Conservation (phyloP, 2,888 invertebrate species). For the Lasioglossum villosulum region DNA sequence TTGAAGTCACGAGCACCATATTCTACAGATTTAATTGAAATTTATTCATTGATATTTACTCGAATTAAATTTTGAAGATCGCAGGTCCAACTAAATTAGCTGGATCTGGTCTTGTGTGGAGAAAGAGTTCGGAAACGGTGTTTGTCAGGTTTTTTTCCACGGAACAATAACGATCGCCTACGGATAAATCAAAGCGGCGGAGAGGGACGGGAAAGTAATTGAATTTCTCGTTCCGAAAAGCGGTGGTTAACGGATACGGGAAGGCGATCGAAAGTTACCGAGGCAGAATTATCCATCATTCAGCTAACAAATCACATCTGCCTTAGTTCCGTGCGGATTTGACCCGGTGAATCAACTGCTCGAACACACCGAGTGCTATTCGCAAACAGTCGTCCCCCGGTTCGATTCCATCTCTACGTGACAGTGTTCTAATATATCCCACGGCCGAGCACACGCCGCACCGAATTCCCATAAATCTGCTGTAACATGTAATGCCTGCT, state of each 20-base stretch:
- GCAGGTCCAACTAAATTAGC: not conserved
- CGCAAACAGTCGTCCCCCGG: slow-evolving; percentile 38
- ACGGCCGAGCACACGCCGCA: slow-evolving; percentile 46
- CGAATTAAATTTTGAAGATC: too few relatives aligned
- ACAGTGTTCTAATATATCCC: slow-evolving; percentile 49
- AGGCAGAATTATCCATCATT: not conserved
- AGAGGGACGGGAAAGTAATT: not conserved
- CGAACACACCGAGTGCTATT: slow-evolving; percentile 32
- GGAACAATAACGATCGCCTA: not conserved
- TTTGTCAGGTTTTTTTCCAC: not conserved
- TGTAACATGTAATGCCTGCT: slow-evolving; percentile 62
- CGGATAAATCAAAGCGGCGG: not conserved
- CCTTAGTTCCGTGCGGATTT: slow-evolving; percentile 26
- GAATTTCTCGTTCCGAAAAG: slow-evolving; percentile 1
- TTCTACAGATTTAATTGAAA: too few relatives aligned
- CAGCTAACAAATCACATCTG: slow-evolving; percentile 28
- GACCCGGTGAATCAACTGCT: slow-evolving; percentile 32
- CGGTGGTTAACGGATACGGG: not conserved
- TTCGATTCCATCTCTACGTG: slow-evolving; percentile 51
- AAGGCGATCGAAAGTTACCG: slow-evolving; percentile 17
- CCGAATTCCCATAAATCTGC: slow-evolving; percentile 69
- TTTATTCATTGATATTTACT: too few relatives aligned
- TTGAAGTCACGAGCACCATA: too few relatives aligned
- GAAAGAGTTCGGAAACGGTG: not conserved
- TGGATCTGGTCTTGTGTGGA: not conserved